These are phyloP conservation scores for Ptychochromis oligacanthus DNA, from an alignment of 2,113 vertebrate genomes.

Conservation along the genomic window DNA sequence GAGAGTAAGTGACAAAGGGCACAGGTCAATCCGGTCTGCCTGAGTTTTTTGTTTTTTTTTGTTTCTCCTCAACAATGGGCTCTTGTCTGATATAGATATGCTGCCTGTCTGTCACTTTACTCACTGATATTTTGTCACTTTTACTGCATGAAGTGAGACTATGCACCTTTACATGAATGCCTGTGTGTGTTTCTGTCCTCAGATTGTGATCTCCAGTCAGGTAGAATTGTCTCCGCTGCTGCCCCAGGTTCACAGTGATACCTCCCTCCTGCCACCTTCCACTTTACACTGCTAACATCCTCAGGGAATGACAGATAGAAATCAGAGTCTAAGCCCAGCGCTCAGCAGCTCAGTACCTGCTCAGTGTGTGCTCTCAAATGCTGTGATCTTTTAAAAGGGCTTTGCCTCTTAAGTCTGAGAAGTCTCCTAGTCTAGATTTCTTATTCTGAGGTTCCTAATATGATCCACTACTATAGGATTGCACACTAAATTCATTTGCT, in stretches of 20 bases:
- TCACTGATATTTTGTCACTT: slow-evolving; percentile 67
- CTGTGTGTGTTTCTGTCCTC: slow-evolving; percentile 39
- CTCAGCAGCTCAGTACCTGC: slow-evolving; percentile 42
- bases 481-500: slow-evolving; percentile 45
- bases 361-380: slow-evolving; percentile 40
- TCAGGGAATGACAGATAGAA: slow-evolving; percentile 71
- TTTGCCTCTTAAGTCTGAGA: slow-evolving; percentile 43
- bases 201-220: slow-evolving; percentile 75
- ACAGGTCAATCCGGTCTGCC: slow-evolving; percentile 42
- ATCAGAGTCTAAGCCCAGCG: slow-evolving; percentile 58
- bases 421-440: slow-evolving; percentile 6
- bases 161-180: slow-evolving; percentile 26
- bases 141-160: slow-evolving; percentile 9
- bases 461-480: background rate
- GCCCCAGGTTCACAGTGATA: slow-evolving; percentile 55
- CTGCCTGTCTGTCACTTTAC: slow-evolving; percentile 69
- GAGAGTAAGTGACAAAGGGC: slow-evolving; percentile 55
- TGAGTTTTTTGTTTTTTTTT: slow-evolving; percentile 54
- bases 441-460: background rate
- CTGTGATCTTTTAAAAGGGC: slow-evolving; percentile 48
- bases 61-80: slow-evolving; percentile 63
- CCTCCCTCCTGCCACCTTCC: slow-evolving; percentile 55
- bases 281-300: slow-evolving; percentile 62
- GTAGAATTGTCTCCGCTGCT: slow-evolving; percentile 54
- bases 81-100: slow-evolving; percentile 70